Evolutionary conservation across 1,140 invertebrate species (phyloP).

Genomic region (Drosophila kikkawai): DNA sequence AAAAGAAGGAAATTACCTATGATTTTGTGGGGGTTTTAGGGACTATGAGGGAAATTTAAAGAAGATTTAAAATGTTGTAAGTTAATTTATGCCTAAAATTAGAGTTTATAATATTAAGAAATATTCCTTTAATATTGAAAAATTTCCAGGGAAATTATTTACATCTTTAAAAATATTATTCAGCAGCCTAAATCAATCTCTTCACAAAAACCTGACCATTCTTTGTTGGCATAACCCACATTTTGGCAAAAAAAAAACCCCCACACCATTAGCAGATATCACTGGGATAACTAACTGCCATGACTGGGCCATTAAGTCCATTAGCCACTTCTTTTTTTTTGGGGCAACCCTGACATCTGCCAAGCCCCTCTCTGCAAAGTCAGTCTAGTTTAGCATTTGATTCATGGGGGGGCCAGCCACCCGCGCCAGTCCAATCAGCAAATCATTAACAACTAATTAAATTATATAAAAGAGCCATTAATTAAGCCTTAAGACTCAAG

Average conservation of each 20-base stretch:
- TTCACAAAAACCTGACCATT: slow-evolving; percentile 16
- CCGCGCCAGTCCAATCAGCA: slow-evolving; percentile 65
- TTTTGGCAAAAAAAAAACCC: slow-evolving; percentile 5
- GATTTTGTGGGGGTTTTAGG: no score
- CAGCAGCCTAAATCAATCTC: neutral
- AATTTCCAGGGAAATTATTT: neutral
- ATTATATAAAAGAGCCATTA: slow-evolving; percentile 80
- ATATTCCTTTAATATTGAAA: no score
- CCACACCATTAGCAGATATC: slow-evolving; percentile 37
- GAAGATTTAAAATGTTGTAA: neutral
- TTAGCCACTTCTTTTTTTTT: slow-evolving; percentile 43
- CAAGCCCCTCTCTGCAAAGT: slow-evolving; percentile 68
- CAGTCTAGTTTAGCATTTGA: slow-evolving; percentile 66
- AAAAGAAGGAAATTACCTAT: accelerated
- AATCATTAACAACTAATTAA: slow-evolving; percentile 84
- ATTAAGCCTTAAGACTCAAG: slow-evolving; percentile 62
- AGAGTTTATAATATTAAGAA: neutral
- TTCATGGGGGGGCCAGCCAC: slow-evolving; percentile 60
- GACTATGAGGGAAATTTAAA: neutral
- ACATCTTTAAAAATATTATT: neutral
- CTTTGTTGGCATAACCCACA: slow-evolving; percentile 7
- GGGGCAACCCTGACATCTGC: slow-evolving; percentile 76
- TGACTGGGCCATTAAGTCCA: slow-evolving; percentile 42
- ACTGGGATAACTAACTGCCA: slow-evolving; percentile 7
- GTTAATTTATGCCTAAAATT: neutral